A percentile compares a stretch with the other conserved stretches of the same genome.
These are phyloP conservation scores for Hassar affinis DNA, from an alignment of 2,113 vertebrate genomes.

Conservation along the genomic window DNA sequence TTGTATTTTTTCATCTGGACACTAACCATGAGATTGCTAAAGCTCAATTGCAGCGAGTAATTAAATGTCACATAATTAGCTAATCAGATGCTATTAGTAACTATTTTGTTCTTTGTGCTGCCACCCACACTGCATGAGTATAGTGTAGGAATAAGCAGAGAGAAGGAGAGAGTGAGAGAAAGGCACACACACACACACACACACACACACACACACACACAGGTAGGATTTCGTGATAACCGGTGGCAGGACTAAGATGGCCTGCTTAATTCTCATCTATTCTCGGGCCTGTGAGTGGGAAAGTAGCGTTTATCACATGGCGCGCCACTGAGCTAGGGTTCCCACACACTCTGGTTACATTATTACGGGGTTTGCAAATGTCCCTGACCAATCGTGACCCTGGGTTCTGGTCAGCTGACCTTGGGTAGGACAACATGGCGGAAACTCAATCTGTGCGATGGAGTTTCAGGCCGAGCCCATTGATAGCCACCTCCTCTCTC, in stretches of 20 bases:
- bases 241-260: constrained; percentile 81
- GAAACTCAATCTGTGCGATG: constrained; percentile 92
- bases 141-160: constrained; percentile 22
- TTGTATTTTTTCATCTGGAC: not conserved
- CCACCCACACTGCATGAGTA: constrained; percentile 17
- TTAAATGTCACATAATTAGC: not conserved
- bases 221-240: constrained; percentile 92
- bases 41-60: not conserved
- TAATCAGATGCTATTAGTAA: not conserved
- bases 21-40: not conserved
- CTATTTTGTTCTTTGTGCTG: not conserved
- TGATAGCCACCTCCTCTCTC: constrained; percentile 90
- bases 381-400: constrained; percentile 81
- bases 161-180: not conserved
- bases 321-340: constrained; percentile 76
- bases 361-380: constrained; percentile 88
- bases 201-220: constrained; percentile 46
- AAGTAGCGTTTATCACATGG: constrained; percentile 91
- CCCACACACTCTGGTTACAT: constrained; percentile 99
- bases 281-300: constrained; percentile 83
- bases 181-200: not conserved
- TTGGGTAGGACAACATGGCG: constrained; percentile 83
- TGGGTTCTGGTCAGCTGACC: constrained; percentile 85
- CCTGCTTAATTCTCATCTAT: constrained; percentile 80
- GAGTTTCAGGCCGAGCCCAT: constrained; percentile 87